Conservation (phyloP, 2,797 vertebrate genomes). For the Alosa sapidissima region DNA sequence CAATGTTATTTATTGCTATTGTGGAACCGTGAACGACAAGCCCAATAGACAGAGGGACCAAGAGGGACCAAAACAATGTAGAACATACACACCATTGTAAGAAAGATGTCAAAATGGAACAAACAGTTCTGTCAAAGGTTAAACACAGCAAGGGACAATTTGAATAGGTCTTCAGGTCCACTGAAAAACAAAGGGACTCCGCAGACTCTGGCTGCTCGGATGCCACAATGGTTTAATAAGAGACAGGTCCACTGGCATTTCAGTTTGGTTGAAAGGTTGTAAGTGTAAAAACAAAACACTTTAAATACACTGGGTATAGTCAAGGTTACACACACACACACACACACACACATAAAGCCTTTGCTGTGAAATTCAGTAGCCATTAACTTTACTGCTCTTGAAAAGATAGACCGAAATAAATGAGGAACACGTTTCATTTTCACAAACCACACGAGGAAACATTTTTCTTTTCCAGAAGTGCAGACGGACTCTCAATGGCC, state of each 20-base stretch:
- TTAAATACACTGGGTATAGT: not conserved
- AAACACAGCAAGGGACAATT: constrained; percentile 2
- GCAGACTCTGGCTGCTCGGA: no score
- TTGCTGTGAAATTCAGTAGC: not conserved
- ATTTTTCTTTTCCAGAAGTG: not conserved
- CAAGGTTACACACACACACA: no score
- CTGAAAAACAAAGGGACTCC: no score
- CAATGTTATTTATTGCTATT: constrained; percentile 39
- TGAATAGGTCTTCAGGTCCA: not conserved
- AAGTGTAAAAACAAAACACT: not conserved
- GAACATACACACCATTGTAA: constrained; percentile 48
- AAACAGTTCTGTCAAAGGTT: constrained; percentile 26
- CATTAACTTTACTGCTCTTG: not conserved
- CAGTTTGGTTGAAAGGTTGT: not conserved
- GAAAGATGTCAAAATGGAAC: constrained; percentile 10
- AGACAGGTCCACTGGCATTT: not conserved
- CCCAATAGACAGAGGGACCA: not conserved
- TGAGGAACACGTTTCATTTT: not conserved
- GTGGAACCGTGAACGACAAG: constrained; percentile 45
- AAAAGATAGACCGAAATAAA: not conserved
- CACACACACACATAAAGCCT: not conserved
- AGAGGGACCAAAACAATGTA: constrained; percentile 11
- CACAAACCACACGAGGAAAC: not conserved
- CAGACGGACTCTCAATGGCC: not conserved
- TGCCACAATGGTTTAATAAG: no score